Evolutionary conservation across 2,113 vertebrate species (phyloP), one percentile per base, ranked within the genome.

Genomic region (Carlito syrichta): DNA sequence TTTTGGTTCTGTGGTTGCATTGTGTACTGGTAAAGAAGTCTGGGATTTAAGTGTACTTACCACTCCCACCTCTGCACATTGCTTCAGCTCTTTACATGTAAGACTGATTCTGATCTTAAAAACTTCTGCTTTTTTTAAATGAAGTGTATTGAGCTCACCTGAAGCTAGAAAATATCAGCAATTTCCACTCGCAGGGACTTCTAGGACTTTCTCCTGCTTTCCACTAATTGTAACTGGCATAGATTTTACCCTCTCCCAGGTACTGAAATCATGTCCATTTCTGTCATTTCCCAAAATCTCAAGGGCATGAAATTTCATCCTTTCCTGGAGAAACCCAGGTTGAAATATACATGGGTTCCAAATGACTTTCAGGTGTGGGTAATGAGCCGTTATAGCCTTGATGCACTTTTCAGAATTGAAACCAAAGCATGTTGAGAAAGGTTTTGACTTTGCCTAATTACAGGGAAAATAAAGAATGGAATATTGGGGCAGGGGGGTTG

Each of bases 361-460:
- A 86, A 12, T 60, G 77, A 43, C 17, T 96, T 92, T 96, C 30
- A 78, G 35, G 50, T 82, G 22, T 38, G 48, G 13, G 32, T 66
- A 95, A 73, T 88, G 60, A 89, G 38, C 30, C 81, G 17, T 89
- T 45, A 27, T 50, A 79, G 56, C 45, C 58, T 89, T 89, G 50
- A 83, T 82, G 43, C 38, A 66, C 95, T 92, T 94, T 92, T 89
- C n/a, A 43, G 86, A 92, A 50, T 93, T 48, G 74, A 94, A 97
- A 89, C 88, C 8, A 20, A 48, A 40, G 74, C 56, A 19, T 71
- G 0, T n/a, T 10, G 68, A 77, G 60, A 66, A 88, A 85, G 54
- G n/a, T 71, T 94, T 95, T 83, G 71, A 92, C 52, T 96, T 85
- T 87, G 48, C 60, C 92, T 97, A 86, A 93, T 97, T 84, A 50